Evolutionary conservation across 2,113 vertebrate species (phyloP).

Genomic region (Archilochus colubris): DNA sequence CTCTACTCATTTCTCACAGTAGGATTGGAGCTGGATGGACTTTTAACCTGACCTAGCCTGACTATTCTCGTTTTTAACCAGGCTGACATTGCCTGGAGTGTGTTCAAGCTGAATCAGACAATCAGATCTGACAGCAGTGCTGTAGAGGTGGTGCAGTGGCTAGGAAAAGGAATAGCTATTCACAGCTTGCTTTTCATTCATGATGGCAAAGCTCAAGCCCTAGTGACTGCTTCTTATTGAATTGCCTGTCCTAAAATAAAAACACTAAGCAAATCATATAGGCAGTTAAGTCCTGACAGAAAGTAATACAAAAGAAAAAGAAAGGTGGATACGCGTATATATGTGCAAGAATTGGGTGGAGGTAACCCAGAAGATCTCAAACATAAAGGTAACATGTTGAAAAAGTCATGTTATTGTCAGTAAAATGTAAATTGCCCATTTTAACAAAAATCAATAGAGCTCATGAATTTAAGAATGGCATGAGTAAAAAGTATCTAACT

Average conservation of each 20-base stretch:
- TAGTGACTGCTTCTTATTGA: not conserved
- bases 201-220: not conserved
- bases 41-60: conserved; percentile 30
- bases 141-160: not conserved
- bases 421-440: not conserved
- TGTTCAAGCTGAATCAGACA: not conserved
- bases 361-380: not conserved
- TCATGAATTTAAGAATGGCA: not conserved
- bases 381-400: not conserved
- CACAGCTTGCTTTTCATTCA: conserved; percentile 43
- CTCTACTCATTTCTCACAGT: not conserved
- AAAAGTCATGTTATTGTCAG: not conserved
- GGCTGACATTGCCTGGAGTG: conserved; percentile 49
- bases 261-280: not conserved
- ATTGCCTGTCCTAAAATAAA: not conserved
- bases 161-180: not conserved
- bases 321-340: not conserved
- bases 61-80: conserved; percentile 9
- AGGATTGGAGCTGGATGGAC: not conserved
- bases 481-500: not conserved
- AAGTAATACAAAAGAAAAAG: conserved; percentile 6
- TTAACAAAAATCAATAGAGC: not conserved
- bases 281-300: conserved; percentile 3
- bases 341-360: not conserved
- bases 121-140: conserved; percentile 2